Conservation (phyloP, 1,140 invertebrate species). For the Saccostrea glomerata region DNA sequence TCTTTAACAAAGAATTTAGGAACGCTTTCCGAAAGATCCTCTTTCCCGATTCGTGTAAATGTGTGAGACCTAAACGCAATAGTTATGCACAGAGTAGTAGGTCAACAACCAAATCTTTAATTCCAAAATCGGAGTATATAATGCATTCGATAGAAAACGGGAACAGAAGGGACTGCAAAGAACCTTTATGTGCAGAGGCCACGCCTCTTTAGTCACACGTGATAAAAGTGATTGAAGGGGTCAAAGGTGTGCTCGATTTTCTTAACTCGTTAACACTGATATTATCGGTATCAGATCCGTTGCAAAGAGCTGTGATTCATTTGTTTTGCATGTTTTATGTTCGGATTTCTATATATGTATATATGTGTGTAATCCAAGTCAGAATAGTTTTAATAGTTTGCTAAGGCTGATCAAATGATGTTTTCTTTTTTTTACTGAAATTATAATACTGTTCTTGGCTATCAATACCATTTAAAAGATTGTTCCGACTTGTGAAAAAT, state of each 20-base stretch:
- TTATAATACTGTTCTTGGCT: not conserved
- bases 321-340: not conserved
- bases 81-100: constrained; percentile 39
- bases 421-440: not conserved
- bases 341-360: not conserved
- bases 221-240: not conserved
- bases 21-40: constrained; percentile 87
- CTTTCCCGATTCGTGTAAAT: constrained; percentile 80
- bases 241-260: constrained; percentile 20
- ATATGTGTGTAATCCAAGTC: not conserved
- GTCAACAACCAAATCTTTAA: constrained; percentile 47
- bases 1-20: constrained; percentile 77
- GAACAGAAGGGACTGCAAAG: constrained; percentile 56
- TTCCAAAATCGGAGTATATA: constrained; percentile 63
- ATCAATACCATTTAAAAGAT: not conserved
- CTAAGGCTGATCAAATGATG: not conserved
- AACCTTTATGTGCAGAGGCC: constrained; percentile 56
- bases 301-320: constrained; percentile 1
- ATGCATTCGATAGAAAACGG: constrained; percentile 76
- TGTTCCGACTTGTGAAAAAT: constrained; percentile 21
- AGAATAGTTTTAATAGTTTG: not conserved
- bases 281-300: not conserved
- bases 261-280: constrained; percentile 1
- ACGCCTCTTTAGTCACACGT: constrained; percentile 36
- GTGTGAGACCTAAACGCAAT: constrained; percentile 52